These are phyloP conservation scores for Trichogramma evanescens DNA, from an alignment of 2,888 invertebrate genomes.

Conservation along the genomic window DNA sequence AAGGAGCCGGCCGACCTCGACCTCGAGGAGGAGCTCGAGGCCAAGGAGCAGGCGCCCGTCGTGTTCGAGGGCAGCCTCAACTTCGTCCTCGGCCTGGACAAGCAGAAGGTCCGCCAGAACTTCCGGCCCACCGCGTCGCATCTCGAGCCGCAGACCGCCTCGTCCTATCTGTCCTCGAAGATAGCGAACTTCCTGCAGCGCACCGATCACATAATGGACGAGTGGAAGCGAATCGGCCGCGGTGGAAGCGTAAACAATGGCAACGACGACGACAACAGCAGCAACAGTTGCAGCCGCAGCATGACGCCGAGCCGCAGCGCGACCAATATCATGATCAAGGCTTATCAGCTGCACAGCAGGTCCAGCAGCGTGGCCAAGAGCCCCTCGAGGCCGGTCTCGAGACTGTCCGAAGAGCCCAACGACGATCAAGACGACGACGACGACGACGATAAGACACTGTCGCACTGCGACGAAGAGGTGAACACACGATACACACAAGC, in stretches of 20 bases:
- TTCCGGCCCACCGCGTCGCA: conserved; percentile 70
- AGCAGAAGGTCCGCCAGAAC: conserved; percentile 61
- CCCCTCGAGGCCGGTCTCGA: conserved; percentile 29
- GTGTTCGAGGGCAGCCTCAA: conserved; percentile 76
- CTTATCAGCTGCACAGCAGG: conserved; percentile 61
- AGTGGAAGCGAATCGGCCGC: conserved; percentile 70
- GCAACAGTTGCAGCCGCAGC: conserved; percentile 14
- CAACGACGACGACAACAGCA: not conserved
- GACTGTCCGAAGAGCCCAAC: conserved; percentile 24
- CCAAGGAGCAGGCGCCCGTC: conserved; percentile 69
- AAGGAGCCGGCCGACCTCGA: conserved; percentile 45
- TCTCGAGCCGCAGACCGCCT: conserved; percentile 68
- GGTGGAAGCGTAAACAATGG: conserved; percentile 30
- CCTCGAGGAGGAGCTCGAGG: conserved; percentile 43
- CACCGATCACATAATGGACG: conserved; percentile 83
- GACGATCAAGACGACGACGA: conserved; percentile 29
- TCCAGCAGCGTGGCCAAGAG: conserved; percentile 38
- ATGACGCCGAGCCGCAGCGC: conserved; percentile 58
- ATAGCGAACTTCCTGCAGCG: conserved; percentile 73
- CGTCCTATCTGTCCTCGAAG: conserved; percentile 66
- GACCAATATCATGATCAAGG: conserved; percentile 76
- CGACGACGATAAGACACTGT: conserved; percentile 38
- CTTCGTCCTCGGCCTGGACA: conserved; percentile 69
- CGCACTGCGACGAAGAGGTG: conserved; percentile 38
- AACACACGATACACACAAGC: not conserved